phyloP scores from a whole-genome alignment of 1,140 invertebrate species.

The Drosophila burlai region DNA sequence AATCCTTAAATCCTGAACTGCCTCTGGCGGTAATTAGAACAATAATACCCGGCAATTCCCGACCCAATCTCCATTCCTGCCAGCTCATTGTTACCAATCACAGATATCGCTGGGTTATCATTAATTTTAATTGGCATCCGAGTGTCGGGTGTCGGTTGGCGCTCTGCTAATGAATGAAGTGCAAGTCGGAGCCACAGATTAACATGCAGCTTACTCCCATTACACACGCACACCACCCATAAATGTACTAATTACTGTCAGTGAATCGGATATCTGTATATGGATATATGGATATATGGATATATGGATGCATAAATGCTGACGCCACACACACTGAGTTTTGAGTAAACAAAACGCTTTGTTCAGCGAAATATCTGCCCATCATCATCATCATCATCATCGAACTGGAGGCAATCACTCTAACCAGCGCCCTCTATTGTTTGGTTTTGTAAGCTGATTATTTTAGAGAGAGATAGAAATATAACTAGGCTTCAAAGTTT shows the following conservation, averaged over 20 bases:
- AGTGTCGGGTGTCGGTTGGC: slow-evolving; percentile 13
- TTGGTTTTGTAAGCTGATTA: not conserved
- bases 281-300: not conserved
- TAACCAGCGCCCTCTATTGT: not conserved
- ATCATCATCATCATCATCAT: not conserved
- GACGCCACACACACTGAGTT: slow-evolving; percentile 1
- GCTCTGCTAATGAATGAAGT: slow-evolving; percentile 46
- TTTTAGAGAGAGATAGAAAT: not conserved
- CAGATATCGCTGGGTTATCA: slow-evolving; percentile 22
- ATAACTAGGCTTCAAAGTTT: not conserved
- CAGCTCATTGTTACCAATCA: slow-evolving; percentile 21
- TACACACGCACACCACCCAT: slow-evolving; percentile 17
- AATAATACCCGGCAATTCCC: not conserved
- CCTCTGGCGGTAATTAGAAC: not conserved
- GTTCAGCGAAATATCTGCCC: not conserved
- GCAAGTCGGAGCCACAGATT: slow-evolving; percentile 33
- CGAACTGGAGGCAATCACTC: not conserved
- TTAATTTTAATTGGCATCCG: slow-evolving; percentile 44
- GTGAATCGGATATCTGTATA: not conserved
- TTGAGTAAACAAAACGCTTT: slow-evolving; percentile 4
- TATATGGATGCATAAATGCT: slow-evolving; percentile 8
- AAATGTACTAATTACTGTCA: slow-evolving; percentile 28
- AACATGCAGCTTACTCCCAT: slow-evolving; percentile 39
- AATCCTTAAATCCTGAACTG: not conserved
- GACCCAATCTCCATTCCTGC: not conserved